phyloP scores from a whole-genome alignment of 2,113 vertebrate genomes.

The Cyanoliseus patagonus region DNA sequence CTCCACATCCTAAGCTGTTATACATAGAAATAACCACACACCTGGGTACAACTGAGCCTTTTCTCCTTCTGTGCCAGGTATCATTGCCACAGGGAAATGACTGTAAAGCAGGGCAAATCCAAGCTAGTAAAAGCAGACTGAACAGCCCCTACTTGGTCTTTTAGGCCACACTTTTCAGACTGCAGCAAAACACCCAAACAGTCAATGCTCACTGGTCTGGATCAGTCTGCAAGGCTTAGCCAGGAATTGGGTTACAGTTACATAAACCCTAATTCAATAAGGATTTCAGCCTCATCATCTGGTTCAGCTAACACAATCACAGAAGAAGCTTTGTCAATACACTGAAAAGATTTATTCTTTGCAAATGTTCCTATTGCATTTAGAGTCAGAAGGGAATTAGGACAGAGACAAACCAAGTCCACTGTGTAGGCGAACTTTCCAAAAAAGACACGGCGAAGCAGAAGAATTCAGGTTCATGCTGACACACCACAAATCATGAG shows the following conservation, averaged over 20 bases:
- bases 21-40: accelerated
- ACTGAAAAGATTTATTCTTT: conserved; percentile 32
- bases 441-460: not conserved
- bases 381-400: not conserved
- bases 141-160: not conserved
- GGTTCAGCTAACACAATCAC: conserved; percentile 44
- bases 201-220: not conserved
- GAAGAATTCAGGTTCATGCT: not conserved
- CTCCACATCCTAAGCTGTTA: accelerated
- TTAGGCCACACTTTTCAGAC: not conserved
- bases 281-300: conserved; percentile 15
- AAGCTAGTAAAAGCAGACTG: not conserved
- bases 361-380: not conserved
- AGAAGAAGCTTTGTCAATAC: conserved; percentile 49
- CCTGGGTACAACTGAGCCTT: not conserved
- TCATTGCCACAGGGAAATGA: not conserved
- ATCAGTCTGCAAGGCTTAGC: not conserved
- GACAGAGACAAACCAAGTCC: not conserved
- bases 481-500: not conserved
- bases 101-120: not conserved
- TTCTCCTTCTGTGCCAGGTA: not conserved
- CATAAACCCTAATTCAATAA: conserved; percentile 36
- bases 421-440: not conserved
- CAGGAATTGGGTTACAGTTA: conserved; percentile 29
- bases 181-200: not conserved